These are phyloP conservation scores for Poecilia velifera DNA, from an alignment of 2,797 vertebrate genomes.

Conservation along the genomic window DNA sequence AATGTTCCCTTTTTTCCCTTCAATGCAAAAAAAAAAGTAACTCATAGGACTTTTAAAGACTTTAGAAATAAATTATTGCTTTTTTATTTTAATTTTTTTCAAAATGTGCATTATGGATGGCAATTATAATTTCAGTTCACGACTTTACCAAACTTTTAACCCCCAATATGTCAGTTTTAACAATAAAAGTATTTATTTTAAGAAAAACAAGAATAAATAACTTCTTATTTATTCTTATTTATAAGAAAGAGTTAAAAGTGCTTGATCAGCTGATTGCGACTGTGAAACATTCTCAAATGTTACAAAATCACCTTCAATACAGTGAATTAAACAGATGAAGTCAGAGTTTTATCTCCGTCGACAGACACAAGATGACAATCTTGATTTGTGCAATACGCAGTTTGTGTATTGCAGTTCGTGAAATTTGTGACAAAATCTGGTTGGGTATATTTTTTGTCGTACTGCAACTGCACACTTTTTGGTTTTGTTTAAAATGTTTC, in stretches of 20 bases:
- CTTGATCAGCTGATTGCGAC: not conserved
- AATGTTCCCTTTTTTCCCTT: not conserved
- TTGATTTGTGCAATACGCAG: not conserved
- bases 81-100: too few relatives aligned
- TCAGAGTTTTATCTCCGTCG: not conserved
- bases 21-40: not conserved
- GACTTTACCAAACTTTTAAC: not conserved
- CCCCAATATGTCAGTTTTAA: not conserved
- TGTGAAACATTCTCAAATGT: too few relatives aligned
- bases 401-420: not conserved
- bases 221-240: not conserved
- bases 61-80: too few relatives aligned
- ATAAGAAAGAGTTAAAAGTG: not conserved
- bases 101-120: not conserved
- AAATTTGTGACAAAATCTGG: not conserved
- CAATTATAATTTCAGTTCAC: not conserved
- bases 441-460: not conserved
- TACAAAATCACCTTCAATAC: not conserved
- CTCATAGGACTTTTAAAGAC: not conserved
- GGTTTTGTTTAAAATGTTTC: not conserved
- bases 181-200: too few relatives aligned
- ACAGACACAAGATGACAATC: not conserved
- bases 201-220: not conserved
- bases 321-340: not conserved
- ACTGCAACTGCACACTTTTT: not conserved